A percentile compares a stretch with the other conserved stretches of the same genome.
Evolutionary conservation across 2,113 vertebrate genomes (phyloP).

Genomic region (Scalopus aquaticus): DNA sequence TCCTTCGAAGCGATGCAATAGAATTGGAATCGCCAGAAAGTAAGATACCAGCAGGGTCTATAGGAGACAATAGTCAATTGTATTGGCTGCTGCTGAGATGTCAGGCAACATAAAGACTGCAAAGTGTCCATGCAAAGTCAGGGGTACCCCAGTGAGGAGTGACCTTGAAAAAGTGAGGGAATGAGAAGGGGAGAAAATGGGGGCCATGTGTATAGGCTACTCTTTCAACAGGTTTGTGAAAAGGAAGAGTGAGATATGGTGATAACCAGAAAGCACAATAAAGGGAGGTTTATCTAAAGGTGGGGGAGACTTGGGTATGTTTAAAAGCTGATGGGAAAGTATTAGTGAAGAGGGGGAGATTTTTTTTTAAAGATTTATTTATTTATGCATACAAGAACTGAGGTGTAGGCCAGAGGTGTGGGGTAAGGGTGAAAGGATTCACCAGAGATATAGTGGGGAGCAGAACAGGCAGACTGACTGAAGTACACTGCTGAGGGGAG

Average conservation of each 20-base stretch:
- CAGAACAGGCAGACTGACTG: too few relatives aligned
- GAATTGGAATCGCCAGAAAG: background rate
- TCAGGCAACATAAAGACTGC: background rate
- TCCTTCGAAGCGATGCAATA: background rate
- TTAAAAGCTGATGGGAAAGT: background rate
- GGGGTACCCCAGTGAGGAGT: background rate
- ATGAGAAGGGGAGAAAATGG: background rate
- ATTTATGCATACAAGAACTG: too few relatives aligned
- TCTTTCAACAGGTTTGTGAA: constrained; percentile 5
- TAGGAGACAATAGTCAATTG: background rate
- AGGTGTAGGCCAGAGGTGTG: too few relatives aligned
- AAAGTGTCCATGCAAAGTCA: background rate
- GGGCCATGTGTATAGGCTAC: background rate
- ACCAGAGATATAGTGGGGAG: too few relatives aligned
- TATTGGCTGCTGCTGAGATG: background rate
- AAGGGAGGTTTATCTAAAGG: background rate
- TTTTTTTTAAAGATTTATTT: too few relatives aligned
- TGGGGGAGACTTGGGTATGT: background rate
- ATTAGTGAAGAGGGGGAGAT: background rate
- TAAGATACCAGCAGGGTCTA: background rate
- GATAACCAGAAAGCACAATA: background rate
- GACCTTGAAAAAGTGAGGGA: background rate
- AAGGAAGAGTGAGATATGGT: background rate
- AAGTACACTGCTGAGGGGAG: too few relatives aligned
- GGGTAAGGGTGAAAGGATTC: too few relatives aligned